Base-by-base conservation (phyloP, 2,888 invertebrate genomes). In the Hypolimnas misippus region DNA sequence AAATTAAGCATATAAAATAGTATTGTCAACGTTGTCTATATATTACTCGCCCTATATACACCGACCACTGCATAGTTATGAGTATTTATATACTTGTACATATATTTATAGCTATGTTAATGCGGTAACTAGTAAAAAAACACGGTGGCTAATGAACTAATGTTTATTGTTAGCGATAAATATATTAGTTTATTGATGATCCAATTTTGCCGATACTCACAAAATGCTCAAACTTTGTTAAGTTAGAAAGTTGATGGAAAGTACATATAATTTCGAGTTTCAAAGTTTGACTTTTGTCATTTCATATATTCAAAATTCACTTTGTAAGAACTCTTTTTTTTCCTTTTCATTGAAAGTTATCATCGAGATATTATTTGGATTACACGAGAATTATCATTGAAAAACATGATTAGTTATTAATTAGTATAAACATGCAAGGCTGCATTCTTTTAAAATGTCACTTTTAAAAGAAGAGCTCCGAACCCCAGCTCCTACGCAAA, bases 261-360 rank as follows among this genome's bases (percentile, higher is more conserved):
- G 17, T 35, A 38, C n/a, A 35, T n/a, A n/a, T n/a, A n/a, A n/a
- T 71, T 49, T 49, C 66, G 71, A 75, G 71, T 72, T 72, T 75
- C 77, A 91, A 91, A 90, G 90, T 89, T 87, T 83, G 82, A 89
- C 86, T 86, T 90, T 89, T 89, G 87, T 76, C 74, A 78, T 79
- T 19, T 12, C 40, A 35, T 42, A 31, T 35, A 46, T 31, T 17
- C 16, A 49, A 49, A 50, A 8, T 51, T 10, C 17, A 14, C 17
- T 14, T 12, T 42, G 42, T 16, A 42, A 16, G 42, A 16, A 17
- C 16, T 8, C 14, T 42, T 17, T 42, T 17, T 16, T 42, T 35
- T 12, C 35, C n/a, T n/a, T n/a, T n/a, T n/a, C n/a, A n/a, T 33
- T 2, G 33, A 33, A 33, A 38, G 12, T 38, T 38, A 38, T 2